Evolutionary conservation across 1,140 invertebrate species (phyloP), one percentile per base, ranked within the genome.

Genomic region (Forficula auricularia): DNA sequence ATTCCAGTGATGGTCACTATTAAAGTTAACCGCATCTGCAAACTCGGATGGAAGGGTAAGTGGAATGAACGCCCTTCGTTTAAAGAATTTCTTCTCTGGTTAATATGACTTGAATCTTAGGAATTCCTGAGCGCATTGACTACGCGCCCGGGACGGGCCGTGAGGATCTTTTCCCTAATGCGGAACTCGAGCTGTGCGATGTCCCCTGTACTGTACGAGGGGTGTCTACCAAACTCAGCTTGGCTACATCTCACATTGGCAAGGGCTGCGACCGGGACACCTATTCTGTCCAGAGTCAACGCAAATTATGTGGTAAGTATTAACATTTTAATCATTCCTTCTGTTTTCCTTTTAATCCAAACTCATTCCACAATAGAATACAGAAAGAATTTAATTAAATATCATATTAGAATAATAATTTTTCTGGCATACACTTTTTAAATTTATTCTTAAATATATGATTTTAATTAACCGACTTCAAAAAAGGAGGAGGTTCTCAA

Each of bases 1-100:
- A 71, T 82, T 4, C 87, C 89, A 0, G 84, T 90, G 2, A 83
- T 94, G 75, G 86, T 96, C 47, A 96, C 87, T 51, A 84, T 96
- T 55, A 85, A 89, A 63, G 86, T 97, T 10, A 77, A 75, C 58
- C 70, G 77, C 45, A 71, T 73, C 31, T 85, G 80, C 55, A 66
- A 70, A 38, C 64, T 75, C 22, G 79, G 79, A 35, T 84, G 81
- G 81, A 79, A 78, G 67, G 76, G 79, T 81, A 55, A 57, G 49
- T 31, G 15, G 42, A 30, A 13, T 14, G 3, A n/a, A n/a, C n/a
- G n/a, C n/a, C 3, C 18, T 4, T 9, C 8, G 10, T 16, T 9
- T 18, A 6, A 27, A 27, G 6, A 39, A 12, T 12, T 12, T 13
- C 7, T 13, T 42, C n/a, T 9, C 13, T 38, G 6, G n/a, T 42